Evolutionary conservation across 2,888 invertebrate species (phyloP).

Genomic region (Oconnorella tubifera): DNA sequence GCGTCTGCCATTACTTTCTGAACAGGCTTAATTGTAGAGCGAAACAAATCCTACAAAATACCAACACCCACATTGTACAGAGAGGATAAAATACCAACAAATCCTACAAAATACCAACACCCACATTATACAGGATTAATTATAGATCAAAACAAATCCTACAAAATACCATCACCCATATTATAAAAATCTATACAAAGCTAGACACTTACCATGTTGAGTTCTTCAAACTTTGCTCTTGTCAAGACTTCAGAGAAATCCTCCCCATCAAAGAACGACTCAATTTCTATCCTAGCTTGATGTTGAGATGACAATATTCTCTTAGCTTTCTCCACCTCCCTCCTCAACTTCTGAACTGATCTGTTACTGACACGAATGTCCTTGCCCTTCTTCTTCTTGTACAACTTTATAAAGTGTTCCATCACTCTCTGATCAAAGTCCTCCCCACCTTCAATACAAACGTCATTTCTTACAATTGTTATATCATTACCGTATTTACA

Average conservation of each 20-base stretch:
- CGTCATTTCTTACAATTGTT: too few relatives aligned
- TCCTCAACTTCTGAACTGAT: slow-evolving; percentile 90
- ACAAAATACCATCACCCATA: too few relatives aligned
- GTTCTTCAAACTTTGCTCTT: slow-evolving; percentile 95
- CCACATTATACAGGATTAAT: too few relatives aligned
- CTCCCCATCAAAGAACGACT: slow-evolving; percentile 95
- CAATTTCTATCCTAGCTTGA: slow-evolving; percentile 96
- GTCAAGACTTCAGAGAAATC: slow-evolving; percentile 98
- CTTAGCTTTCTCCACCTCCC: slow-evolving; percentile 97
- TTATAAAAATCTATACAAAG: not conserved
- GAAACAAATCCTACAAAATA: slow-evolving; percentile 59
- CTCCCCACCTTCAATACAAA: slow-evolving; percentile 81
- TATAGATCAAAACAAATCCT: not conserved
- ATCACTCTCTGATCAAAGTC: slow-evolving; percentile 98
- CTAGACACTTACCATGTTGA: slow-evolving; percentile 73
- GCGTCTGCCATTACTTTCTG: slow-evolving; percentile 95
- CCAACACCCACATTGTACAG: slow-evolving; percentile 8
- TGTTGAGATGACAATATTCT: slow-evolving; percentile 89
- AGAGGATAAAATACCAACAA: not conserved
- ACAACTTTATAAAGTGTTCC: slow-evolving; percentile 97
- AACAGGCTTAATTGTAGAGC: slow-evolving; percentile 90
- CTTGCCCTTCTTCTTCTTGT: slow-evolving; percentile 98
- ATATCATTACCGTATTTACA: too few relatives aligned
- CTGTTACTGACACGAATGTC: slow-evolving; percentile 89
- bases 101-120: too few relatives aligned